Conservation (phyloP, 2,888 invertebrate species). For the Drosophila monieri region DNA sequence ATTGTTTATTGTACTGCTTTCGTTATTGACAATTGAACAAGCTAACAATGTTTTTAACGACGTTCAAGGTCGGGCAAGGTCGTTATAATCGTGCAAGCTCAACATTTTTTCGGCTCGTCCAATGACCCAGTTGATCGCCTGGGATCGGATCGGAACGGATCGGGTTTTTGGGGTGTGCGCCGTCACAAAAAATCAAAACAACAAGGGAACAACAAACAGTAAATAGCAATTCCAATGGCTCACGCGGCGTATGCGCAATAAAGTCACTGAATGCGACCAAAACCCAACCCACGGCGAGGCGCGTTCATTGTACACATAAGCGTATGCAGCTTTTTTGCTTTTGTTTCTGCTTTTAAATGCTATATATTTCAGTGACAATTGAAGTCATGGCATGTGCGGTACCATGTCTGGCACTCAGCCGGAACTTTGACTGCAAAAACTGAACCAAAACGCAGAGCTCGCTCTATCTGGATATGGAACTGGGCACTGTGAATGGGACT, state of each 20-base stretch:
- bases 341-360: not conserved
- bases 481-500: conserved; percentile 36
- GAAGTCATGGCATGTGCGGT: conserved; percentile 33
- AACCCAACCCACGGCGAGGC: conserved; percentile 49
- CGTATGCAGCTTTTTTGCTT: conserved; percentile 28
- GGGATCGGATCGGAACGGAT: conserved; percentile 11
- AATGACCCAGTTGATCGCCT: conserved; percentile 80
- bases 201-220: conserved; percentile 24
- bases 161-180: conserved; percentile 36
- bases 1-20: conserved; percentile 13
- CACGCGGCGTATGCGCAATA: conserved; percentile 73
- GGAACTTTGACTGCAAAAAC: conserved; percentile 58
- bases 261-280: conserved; percentile 46
- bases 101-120: conserved; percentile 63
- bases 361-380: conserved; percentile 18
- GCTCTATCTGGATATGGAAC: conserved; percentile 50
- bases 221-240: conserved; percentile 33
- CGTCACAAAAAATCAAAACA: conserved; percentile 14
- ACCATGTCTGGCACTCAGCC: conserved; percentile 59
- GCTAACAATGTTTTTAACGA: conserved; percentile 43
- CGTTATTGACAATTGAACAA: conserved; percentile 39
- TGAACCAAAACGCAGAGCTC: conserved; percentile 23
- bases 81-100: conserved; percentile 53
- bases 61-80: conserved; percentile 83
- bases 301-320: conserved; percentile 57